Evolutionary conservation across 2,113 vertebrate species (phyloP).

Genomic region (Tetrao urogallus): DNA sequence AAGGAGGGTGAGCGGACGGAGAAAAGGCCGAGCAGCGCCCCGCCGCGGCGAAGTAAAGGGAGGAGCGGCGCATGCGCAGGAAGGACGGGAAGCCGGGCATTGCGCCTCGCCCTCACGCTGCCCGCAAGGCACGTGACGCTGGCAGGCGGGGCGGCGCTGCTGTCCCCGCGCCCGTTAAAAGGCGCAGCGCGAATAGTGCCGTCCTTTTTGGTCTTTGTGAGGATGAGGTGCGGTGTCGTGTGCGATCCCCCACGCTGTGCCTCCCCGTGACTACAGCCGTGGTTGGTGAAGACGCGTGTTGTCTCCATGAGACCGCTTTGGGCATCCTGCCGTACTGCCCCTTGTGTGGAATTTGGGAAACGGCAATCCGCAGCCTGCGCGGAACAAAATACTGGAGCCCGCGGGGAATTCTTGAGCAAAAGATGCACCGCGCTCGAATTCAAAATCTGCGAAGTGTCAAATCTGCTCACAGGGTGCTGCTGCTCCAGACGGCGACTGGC

Average conservation of each 20-base stretch:
- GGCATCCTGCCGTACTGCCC: fast-evolving
- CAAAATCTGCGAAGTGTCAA: fast-evolving
- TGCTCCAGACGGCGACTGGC: not conserved
- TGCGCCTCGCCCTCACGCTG: fast-evolving
- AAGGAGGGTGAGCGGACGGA: not conserved
- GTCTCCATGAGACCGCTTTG: not conserved
- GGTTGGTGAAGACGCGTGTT: fast-evolving
- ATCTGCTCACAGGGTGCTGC: fast-evolving
- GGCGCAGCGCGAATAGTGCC: fast-evolving
- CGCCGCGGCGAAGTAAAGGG: not conserved
- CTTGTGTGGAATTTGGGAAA: not conserved
- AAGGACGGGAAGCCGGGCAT: fast-evolving
- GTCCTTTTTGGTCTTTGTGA: too few relatives aligned
- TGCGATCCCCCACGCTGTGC: not conserved
- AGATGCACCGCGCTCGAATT: fast-evolving
- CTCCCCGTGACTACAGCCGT: fast-evolving
- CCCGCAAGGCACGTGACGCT: not conserved
- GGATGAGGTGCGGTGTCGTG: not conserved
- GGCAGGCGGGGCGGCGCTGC: too few relatives aligned
- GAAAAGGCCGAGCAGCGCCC: fast-evolving
- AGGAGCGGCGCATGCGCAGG: not conserved
- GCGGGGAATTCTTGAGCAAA: not conserved
- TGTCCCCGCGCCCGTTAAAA: not conserved
- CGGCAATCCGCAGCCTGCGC: not conserved
- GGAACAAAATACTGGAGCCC: fast-evolving